Evolutionary conservation across 1,140 invertebrate genomes (phyloP), one percentile per base, ranked within the genome.

Genomic region (Bombus waltoni): DNA sequence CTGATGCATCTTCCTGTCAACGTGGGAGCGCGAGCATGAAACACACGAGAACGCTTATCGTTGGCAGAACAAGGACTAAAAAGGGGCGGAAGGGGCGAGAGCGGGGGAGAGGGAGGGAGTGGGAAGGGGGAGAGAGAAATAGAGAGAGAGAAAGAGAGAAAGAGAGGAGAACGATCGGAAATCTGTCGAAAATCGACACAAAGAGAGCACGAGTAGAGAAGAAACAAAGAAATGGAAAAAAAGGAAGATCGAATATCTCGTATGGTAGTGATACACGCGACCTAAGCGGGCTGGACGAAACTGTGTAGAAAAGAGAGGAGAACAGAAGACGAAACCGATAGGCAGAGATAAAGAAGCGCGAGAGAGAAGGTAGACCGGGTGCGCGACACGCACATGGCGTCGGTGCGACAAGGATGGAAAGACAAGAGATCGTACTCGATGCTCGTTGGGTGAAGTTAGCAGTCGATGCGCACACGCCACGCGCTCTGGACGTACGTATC

Each of bases 391-490:
- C 53, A 62, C 25, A 42, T 11, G 3, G 40, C 25, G 53, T 11
- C 5, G 40, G 68, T 3, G 78, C 44, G 81, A 90, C 84, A 77
- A 76, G 71, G 81, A 90, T 42, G 59, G 81, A n/a, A 22, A 18
- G 47, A 86, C 32, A 59, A 59, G 77, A 78, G 82, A 87, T 90
- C 85, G 86, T 90, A 85, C 89, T 87, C 90, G 87, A 92, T 89
- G 89, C 91, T 92, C 91, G 87, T 90, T 87, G 90, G 91, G 91
- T 85, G 91, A 93, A 93, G 91, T 94, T 94, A 93, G 92, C 92
- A 95, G 95, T 95, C 94, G 94, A 94, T 93, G 94, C 94, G 95
- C 94, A 94, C 94, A 93, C 94, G 92, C 92, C 92, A 94, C 92
- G 91, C 94, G 92, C 85, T 93, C 90, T 93, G 94, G 94, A 94